A percentile compares a stretch with the other conserved stretches of the same genome.
These are phyloP conservation scores for Nymphalis io DNA, from an alignment of 1,140 invertebrate species.

Conservation along the genomic window DNA sequence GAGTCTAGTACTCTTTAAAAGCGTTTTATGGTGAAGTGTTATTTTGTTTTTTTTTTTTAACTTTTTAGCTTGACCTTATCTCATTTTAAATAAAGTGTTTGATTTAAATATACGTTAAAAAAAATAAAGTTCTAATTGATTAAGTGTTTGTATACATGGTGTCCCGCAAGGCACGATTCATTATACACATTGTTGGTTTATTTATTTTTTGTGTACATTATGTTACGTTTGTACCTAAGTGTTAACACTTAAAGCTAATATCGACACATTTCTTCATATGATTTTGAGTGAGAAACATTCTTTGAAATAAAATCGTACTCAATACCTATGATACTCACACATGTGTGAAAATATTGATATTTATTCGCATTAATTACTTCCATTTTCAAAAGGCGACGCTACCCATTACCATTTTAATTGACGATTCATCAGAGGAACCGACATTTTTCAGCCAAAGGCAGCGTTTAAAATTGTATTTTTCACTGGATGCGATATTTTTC, in stretches of 20 bases:
- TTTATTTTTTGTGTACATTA: conserved; percentile 44
- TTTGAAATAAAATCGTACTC: not conserved
- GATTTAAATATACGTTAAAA: conserved; percentile 24
- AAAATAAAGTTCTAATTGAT: conserved; percentile 23
- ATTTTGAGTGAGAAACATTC: conserved; percentile 63
- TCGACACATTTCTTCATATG: conserved; percentile 42
- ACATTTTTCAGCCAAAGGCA: not conserved
- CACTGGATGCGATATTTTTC: conserved; percentile 57
- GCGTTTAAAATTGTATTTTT: conserved; percentile 48
- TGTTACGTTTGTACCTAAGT: conserved; percentile 63
- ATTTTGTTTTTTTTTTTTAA: conserved; percentile 36
- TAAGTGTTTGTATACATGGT: conserved; percentile 45
- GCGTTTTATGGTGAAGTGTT: conserved; percentile 70
- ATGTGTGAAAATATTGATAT: no score
- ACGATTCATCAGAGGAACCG: conserved; percentile 14
- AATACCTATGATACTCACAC: not conserved
- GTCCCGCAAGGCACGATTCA: conserved; percentile 53
- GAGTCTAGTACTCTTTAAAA: conserved; percentile 77
- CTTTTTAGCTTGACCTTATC: conserved; percentile 18
- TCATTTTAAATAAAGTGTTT: conserved; percentile 13
- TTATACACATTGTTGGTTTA: not conserved
- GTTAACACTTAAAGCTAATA: conserved; percentile 79
- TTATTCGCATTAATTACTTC: not conserved
- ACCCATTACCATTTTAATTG: conserved; percentile 23
- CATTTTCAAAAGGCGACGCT: conserved; percentile 9